These are phyloP conservation scores for Tetheella fluctuosa DNA, from an alignment of 2,888 invertebrate genomes.

Conservation along the genomic window DNA sequence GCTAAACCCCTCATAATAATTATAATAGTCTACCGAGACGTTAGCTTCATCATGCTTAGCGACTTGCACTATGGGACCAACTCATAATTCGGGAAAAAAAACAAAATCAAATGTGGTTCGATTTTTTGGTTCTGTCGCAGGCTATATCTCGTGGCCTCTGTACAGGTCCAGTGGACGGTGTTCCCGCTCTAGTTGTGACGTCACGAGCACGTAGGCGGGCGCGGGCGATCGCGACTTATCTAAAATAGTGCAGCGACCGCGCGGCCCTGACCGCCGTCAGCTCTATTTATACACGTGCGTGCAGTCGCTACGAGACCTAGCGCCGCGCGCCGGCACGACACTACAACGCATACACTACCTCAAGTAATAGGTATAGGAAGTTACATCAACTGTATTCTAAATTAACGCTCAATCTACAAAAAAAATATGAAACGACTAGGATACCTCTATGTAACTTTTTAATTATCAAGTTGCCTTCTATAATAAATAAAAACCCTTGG, in stretches of 20 bases:
- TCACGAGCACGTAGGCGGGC: slow-evolving; percentile 20
- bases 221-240: slow-evolving; percentile 28
- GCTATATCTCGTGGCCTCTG: background rate
- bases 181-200: background rate
- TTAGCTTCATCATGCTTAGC: no score
- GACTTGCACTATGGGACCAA: no score
- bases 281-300: slow-evolving; percentile 59
- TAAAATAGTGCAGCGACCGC: slow-evolving; percentile 56
- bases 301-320: slow-evolving; percentile 37
- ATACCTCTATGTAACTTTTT: no score
- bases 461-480: no score
- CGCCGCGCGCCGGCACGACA: slow-evolving; percentile 27
- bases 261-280: slow-evolving; percentile 63
- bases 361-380: background rate
- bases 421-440: no score
- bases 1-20: no score
- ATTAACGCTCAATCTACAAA: no score
- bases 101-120: background rate
- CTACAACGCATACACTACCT: slow-evolving; percentile 16
- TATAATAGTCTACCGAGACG: no score
- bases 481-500: no score
- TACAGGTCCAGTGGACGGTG: background rate
- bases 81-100: no score
- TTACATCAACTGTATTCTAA: background rate
- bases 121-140: background rate